Evolutionary conservation across 53 echinoderm and acorn worm genomes (phyloP), one percentile per base, ranked within the genome.

Genomic region (Astropecten irregularis): DNA sequence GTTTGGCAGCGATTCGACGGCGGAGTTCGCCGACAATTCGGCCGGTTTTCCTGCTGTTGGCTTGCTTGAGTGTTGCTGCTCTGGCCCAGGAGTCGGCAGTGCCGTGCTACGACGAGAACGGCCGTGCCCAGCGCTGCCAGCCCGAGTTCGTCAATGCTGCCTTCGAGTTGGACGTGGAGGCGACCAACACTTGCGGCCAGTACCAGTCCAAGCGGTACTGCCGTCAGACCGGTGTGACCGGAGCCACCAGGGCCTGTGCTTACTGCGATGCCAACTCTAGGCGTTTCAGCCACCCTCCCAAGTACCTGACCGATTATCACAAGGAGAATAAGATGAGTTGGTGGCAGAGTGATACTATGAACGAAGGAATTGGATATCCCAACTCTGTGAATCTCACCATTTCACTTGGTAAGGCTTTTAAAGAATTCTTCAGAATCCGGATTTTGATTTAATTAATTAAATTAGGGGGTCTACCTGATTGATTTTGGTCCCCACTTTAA

Each of bases 271-370:
- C 84, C 33, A 14, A 34, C 3, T 56, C 32, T 11, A 29, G 7
- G 3, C 39, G 69, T 26, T 20, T 18, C 30, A 84, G 71, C 63
- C 96, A 96, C 56, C 93, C 91, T 2, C 82, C 96, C 1, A 83
- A 83, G 14, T 96, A 87, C 67, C 84, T 96, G 44, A 96, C 96
- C 15, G 96, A 96, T 81, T 91, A 93, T 54, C 96, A 96, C 68
- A 89, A 91, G 23, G 93, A 93, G 33, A 87, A 91, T 66, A 60
- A 87, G 20, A 88, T 93, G 87, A 96, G 91, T 14, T 91, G 96
- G 89, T 96, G 96, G 96, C 96, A 96, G 89, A 96, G 96, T 76
- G 93, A 96, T 32, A 93, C 96, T 18, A 93, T 96, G 96, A 82
- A 60, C 23, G 87, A 93, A 51, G 84, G 68, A 44, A 82, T 89